Conservation (phyloP, 2,888 invertebrate genomes). For the Limnephilus rhombicus region DNA sequence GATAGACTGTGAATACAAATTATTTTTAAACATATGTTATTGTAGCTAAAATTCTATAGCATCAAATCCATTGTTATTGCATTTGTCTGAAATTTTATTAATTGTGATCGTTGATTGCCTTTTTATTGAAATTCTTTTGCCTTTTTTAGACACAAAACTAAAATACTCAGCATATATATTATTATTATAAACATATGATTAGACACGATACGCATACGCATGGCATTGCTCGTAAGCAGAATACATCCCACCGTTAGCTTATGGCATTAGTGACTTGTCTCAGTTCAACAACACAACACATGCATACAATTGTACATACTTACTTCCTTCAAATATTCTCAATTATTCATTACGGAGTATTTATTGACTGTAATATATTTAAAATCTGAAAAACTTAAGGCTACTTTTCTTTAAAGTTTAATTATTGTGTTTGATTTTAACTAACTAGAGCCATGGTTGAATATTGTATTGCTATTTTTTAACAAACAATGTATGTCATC, state of each 20-base stretch:
- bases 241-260: conserved; percentile 67
- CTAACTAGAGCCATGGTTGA: neutral
- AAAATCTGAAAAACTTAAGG: conserved; percentile 9
- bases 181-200: conserved; percentile 20
- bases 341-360: conserved; percentile 34
- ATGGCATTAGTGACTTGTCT: conserved; percentile 63
- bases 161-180: conserved; percentile 60
- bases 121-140: conserved; percentile 61
- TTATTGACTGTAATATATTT: conserved; percentile 48
- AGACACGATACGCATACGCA: conserved; percentile 50
- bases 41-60: conserved; percentile 66
- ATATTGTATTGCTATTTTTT: neutral
- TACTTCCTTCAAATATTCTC: conserved; percentile 50
- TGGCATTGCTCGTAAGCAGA: conserved; percentile 66
- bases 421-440: neutral
- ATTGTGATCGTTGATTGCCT: conserved; percentile 65
- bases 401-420: neutral
- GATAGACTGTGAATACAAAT: conserved; percentile 66
- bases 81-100: conserved; percentile 66
- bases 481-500: neutral
- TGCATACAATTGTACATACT: conserved; percentile 54
- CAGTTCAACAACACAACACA: conserved; percentile 55
- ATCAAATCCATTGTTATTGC: conserved; percentile 66
- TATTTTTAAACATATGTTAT: conserved; percentile 65
- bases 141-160: conserved; percentile 51